Percentiles rank a stretch among this genome's conserved stretches.
Conservation (phyloP, 2,113 vertebrate genomes). For the Mirza zaza region DNA sequence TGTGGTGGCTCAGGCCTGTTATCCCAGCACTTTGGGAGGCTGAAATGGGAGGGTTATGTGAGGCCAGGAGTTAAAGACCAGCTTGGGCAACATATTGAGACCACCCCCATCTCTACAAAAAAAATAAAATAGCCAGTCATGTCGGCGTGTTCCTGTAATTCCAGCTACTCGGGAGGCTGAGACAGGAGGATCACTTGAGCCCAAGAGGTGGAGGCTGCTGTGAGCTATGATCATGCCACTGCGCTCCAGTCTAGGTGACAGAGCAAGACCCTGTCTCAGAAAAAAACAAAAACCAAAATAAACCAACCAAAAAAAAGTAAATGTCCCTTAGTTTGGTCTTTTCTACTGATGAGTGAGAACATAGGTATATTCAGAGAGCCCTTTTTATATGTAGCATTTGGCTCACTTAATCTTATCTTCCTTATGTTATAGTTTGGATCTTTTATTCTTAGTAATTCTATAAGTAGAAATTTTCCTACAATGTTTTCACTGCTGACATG, state of each 20-base stretch:
- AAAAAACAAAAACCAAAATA: background rate
- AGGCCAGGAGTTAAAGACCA: too few species aligned
- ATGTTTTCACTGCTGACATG: constrained; percentile 1
- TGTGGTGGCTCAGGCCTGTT: too few species aligned
- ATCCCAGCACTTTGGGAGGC: too few species aligned
- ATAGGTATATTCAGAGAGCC: background rate
- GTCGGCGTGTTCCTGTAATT: background rate
- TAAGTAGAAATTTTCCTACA: background rate
- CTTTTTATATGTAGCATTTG: background rate
- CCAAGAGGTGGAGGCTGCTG: background rate
- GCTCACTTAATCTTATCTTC: constrained; percentile 17
- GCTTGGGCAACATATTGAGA: too few species aligned
- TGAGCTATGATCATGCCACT: background rate
- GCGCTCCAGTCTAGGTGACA: background rate
- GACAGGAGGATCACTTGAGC: background rate
- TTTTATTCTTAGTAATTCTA: constrained; percentile 27
- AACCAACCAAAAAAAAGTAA: background rate
- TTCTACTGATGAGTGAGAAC: background rate
- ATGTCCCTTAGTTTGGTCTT: constrained; percentile 11
- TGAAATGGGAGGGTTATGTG: too few species aligned
- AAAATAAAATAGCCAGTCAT: too few species aligned
- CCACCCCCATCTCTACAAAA: too few species aligned
- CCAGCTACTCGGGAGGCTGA: background rate
- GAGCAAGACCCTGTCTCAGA: background rate
- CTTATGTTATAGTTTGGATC: constrained; percentile 26